These are phyloP conservation scores for Aleiodes leptofemur DNA, from an alignment of 2,888 invertebrate genomes.

Conservation along the genomic window DNA sequence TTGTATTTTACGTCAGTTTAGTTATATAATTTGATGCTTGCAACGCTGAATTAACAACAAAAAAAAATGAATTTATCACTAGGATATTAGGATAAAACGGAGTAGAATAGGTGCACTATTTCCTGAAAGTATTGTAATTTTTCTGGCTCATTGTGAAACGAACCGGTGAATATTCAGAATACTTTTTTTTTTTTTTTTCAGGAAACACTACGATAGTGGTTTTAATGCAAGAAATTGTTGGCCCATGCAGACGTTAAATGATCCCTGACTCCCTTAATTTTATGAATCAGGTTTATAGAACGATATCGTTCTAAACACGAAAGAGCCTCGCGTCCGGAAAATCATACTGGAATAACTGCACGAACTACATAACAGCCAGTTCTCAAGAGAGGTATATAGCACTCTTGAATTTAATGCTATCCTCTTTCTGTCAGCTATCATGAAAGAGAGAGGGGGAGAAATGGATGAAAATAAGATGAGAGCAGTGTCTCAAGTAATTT, in stretches of 20 bases:
- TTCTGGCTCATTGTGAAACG: constrained; percentile 28
- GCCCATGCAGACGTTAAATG: constrained; percentile 30
- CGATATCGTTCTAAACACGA: constrained; percentile 29
- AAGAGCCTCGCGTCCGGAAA: constrained; percentile 18
- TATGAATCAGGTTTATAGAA: constrained; percentile 13
- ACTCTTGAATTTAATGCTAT: not conserved
- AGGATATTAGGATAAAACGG: not conserved
- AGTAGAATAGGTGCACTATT: constrained; percentile 4
- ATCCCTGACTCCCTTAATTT: constrained; percentile 30
- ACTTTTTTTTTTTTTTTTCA: constrained; percentile 18
- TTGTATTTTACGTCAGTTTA: too few species aligned
- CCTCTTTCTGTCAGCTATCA: not conserved
- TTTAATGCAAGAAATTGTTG: constrained; percentile 28
- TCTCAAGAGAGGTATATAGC: not conserved
- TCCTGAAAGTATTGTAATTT: constrained; percentile 24
- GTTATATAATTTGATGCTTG: too few species aligned
- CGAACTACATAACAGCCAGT: not conserved
- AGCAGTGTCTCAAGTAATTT: not conserved
- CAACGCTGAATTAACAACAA: not conserved
- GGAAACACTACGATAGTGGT: constrained; percentile 21
- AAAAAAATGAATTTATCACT: not conserved
- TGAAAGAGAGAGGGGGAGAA: not conserved
- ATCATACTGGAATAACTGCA: constrained; percentile 18
- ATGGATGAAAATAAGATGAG: not conserved
- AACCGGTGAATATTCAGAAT: constrained; percentile 31